Evolutionary conservation across 2,888 invertebrate species (phyloP), one percentile per base, ranked within the genome.

Genomic region (Temnothorax ravouxi): DNA sequence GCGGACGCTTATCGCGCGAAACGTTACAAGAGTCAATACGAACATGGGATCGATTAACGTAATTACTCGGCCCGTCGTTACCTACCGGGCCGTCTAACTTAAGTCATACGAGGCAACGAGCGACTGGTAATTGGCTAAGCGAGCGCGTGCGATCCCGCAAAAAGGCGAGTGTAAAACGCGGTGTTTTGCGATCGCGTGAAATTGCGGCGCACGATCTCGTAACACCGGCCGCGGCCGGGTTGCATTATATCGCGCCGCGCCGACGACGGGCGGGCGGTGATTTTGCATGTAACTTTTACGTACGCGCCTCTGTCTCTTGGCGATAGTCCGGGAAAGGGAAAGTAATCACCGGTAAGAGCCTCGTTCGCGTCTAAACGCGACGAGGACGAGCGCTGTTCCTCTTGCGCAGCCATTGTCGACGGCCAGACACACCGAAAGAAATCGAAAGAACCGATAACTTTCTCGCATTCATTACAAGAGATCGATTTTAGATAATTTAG

Each of bases 271-370:
- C 41, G 64, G 13, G 21, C 44, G 56, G 61, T 71, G 56, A 85
- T 79, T 83, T 79, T 75, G 85, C 79, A 83, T 69, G 52, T 41
- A 47, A 61, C 77, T 74, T 67, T 54, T 76, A 67, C 59, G 66
- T 72, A 71, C 59, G 67, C 64, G 56, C 47, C 67, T 56, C 44
- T 47, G 29, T 34, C 44, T 34, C 52, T 11, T 34, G 76, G 64
- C 74, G 81, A 88, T 86, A 84, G 83, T 75, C 87, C 67, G 81
- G 81, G 84, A 89, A 90, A 89, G 90, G 87, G 88, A 90, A 90
- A 90, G 90, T 89, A 5, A 41, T 2, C 64, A 59, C 21, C 64
- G 77, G 74, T 84, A 82, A 87, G 67, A 84, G 84, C 72, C 64
- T 64, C 66, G 29, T 81, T 34, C 56, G 82, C 61, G 52, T 83